These are phyloP conservation scores for Lycia hirtaria DNA, from an alignment of 2,888 invertebrate species.

Conservation along the genomic window DNA sequence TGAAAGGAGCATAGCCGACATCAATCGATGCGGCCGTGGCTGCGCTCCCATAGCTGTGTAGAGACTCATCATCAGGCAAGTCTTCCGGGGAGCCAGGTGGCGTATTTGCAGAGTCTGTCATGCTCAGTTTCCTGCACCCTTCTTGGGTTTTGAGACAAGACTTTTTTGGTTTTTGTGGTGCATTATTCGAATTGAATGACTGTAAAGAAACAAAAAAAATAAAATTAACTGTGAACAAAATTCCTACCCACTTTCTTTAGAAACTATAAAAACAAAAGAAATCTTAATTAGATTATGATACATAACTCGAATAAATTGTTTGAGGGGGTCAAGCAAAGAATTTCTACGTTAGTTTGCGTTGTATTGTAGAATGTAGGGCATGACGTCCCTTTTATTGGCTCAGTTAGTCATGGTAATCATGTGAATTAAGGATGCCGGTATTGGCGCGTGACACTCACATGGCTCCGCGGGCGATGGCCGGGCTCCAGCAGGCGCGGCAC, in stretches of 20 bases:
- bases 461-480: slow-evolving; percentile 83
- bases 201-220: slow-evolving; percentile 56
- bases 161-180: slow-evolving; percentile 70
- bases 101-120: slow-evolving; percentile 83
- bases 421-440: slow-evolving; percentile 29
- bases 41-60: slow-evolving; percentile 91
- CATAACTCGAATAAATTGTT: slow-evolving; percentile 13
- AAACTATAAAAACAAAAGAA: slow-evolving; percentile 22
- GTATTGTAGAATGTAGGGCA: slow-evolving; percentile 18
- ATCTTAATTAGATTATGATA: slow-evolving; percentile 12
- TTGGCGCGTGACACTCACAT: slow-evolving; percentile 72
- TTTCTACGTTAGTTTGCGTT: not conserved
- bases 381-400: slow-evolving; percentile 35
- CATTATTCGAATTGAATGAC: slow-evolving; percentile 75
- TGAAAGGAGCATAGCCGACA: slow-evolving; percentile 92
- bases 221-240: slow-evolving; percentile 1
- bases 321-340: not conserved
- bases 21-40: slow-evolving; percentile 93
- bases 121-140: slow-evolving; percentile 67
- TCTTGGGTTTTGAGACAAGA: slow-evolving; percentile 72
- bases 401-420: slow-evolving; percentile 54
- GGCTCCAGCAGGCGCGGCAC: slow-evolving; percentile 74
- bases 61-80: slow-evolving; percentile 90
- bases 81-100: slow-evolving; percentile 87
- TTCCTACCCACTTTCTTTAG: slow-evolving; percentile 2